A percentile compares a stretch with the other conserved stretches of the same genome.
Evolutionary conservation across 2,113 vertebrate genomes (phyloP).

Genomic region (Ceyx melanurus): DNA sequence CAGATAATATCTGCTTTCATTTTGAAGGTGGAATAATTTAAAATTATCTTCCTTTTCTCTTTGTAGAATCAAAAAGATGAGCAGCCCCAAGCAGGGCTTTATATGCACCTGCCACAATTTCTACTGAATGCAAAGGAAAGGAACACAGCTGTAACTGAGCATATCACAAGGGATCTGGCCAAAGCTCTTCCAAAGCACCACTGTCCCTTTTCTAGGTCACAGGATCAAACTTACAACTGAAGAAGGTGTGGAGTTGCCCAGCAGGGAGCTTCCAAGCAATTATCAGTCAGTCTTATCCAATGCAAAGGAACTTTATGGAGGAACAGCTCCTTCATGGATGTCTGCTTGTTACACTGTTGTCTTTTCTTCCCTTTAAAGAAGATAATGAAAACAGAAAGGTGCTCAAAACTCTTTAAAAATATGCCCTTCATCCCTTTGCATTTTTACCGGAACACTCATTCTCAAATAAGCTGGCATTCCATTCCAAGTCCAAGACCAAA

Average conservation of each 20-base stretch:
- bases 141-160: not conserved
- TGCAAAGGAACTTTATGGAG: constrained; percentile 78
- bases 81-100: not conserved
- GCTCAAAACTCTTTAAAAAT: not conserved
- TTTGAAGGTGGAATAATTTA: not conserved
- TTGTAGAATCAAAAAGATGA: not conserved
- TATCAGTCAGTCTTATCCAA: constrained; percentile 85
- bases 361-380: constrained; percentile 65
- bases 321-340: constrained; percentile 70
- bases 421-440: not conserved
- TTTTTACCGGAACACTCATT: not conserved
- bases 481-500: not conserved
- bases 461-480: not conserved
- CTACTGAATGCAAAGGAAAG: not conserved
- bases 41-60: not conserved
- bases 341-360: constrained; percentile 31
- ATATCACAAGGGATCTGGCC: not conserved
- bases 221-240: constrained; percentile 77
- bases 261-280: constrained; percentile 88
- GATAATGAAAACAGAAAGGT: not conserved
- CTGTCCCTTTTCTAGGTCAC: not conserved
- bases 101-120: not conserved
- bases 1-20: not conserved
- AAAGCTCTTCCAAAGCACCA: not conserved
- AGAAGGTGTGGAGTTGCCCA: constrained; percentile 86